Conservation (phyloP, 2,888 invertebrate genomes). For the Tanytarsus gracilentus region DNA sequence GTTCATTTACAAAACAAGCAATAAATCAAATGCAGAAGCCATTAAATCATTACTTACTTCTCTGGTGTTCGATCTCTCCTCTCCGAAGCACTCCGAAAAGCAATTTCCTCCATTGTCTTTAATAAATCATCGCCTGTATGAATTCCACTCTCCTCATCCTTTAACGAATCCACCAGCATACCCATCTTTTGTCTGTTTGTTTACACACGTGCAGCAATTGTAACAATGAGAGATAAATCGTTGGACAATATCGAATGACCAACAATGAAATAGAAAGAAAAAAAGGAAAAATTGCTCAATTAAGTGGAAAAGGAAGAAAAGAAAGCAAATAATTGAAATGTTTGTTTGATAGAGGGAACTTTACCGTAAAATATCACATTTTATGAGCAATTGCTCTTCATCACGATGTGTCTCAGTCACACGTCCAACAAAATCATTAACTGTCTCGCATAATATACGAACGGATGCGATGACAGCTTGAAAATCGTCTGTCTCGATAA, state of each 20-base stretch:
- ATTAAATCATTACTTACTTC: constrained; percentile 19
- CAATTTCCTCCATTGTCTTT: constrained; percentile 38
- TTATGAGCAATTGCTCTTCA: constrained; percentile 53
- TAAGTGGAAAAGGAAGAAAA: background rate
- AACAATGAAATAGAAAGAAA: background rate
- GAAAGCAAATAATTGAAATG: background rate
- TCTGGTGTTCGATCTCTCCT: constrained; percentile 18
- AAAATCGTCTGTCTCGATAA: constrained; percentile 73
- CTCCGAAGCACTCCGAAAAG: constrained; percentile 34
- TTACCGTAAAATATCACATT: constrained; percentile 57
- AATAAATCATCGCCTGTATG: constrained; percentile 40
- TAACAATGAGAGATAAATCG: background rate
- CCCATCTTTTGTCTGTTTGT: constrained; percentile 56
- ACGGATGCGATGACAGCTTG: constrained; percentile 62
- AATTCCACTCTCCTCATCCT: constrained; percentile 52
- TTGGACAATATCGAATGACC: background rate
- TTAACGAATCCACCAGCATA: constrained; percentile 60
- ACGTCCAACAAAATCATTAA: constrained; percentile 62
- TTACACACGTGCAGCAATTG: too few species aligned
- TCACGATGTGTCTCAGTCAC: constrained; percentile 52
- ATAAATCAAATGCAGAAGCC: too few species aligned
- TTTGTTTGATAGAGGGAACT: background rate
- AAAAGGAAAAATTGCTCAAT: background rate
- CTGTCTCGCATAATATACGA: constrained; percentile 66
- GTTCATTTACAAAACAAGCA: too few species aligned